These are phyloP conservation scores for zebrafish (Danio rerio) DNA, from an alignment of 2,113 vertebrate species.

Conservation along the genomic window GRCz12tu NC_133183.1:18000501-18001000, in stretches of 20 bases:
- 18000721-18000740: conserved; percentile 50
- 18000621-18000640: conserved; percentile 51
- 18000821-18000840: conserved; percentile 33
- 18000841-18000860: neutral
- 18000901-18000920: conserved; percentile 37
- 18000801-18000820: conserved; percentile 42
- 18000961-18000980: conserved; percentile 68
- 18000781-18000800: conserved; percentile 29
- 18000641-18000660: conserved; percentile 54
- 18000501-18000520: conserved; percentile 1
- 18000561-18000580: conserved; percentile 21
- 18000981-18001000: conserved; percentile 69
- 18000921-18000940: conserved; percentile 52
- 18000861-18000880: conserved; percentile 20
- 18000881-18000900: conserved; percentile 33
- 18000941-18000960: conserved; percentile 59
- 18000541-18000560: conserved; percentile 48
- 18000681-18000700: conserved; percentile 61
- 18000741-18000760: conserved; percentile 54
- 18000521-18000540: conserved; percentile 41
- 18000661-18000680: conserved; percentile 56
- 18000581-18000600: conserved; percentile 10
- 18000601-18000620: conserved; percentile 53
- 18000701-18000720: conserved; percentile 66
- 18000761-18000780: conserved; percentile 50